Base-by-base conservation (phyloP, 2,888 invertebrate genomes). In the Platycheirus albimanus region DNA sequence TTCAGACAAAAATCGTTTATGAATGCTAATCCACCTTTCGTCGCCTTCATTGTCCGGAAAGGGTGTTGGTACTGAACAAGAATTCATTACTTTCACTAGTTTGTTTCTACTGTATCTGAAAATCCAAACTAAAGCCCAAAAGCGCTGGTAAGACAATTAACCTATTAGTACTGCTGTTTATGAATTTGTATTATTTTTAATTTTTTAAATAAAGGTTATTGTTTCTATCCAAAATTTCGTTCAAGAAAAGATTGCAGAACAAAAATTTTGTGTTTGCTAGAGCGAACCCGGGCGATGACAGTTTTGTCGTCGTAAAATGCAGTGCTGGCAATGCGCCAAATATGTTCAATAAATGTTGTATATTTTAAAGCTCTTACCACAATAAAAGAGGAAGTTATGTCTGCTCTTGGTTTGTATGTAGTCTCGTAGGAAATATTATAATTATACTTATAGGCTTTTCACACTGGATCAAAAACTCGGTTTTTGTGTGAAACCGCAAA, bases 1-100 rank as follows among this genome's bases (percentile, higher is more conserved):
- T 90, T 97, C 96, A 10, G 94, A 93, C 71, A 97, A 92, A 91
- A 97, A 97, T 87, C 96, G 93, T 87, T 96, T 95, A 90, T 98
- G 98, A 85, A 89, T 88, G 78, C 89, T 89, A 90, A 95, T 93
- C 97, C 97, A 97, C 88, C 97, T 93, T 87, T 95, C 95, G 91
- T 97, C 97, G 61, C 96, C 97, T 87, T 96, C 95, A 51, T 92
- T 92, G 91, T 97, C 97, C 88, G 94, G 93, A 86, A 94, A 93
- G 85, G 94, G 93, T 84, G 93, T 91, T 85, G 97, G 94, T 86
- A 93, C 91, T 86, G 94, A 93, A 88, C 96, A 96, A 86, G 94
- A 93, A 92, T 95, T 95, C 95, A 95, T 95, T 45, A 36, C 47
- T 51, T 74, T 81, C 74, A 54, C 70, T 51, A 38, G 15, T 24